phyloP scores from a whole-genome alignment of 1,140 invertebrate species.

The Pseudomyrmex flavicornis region DNA sequence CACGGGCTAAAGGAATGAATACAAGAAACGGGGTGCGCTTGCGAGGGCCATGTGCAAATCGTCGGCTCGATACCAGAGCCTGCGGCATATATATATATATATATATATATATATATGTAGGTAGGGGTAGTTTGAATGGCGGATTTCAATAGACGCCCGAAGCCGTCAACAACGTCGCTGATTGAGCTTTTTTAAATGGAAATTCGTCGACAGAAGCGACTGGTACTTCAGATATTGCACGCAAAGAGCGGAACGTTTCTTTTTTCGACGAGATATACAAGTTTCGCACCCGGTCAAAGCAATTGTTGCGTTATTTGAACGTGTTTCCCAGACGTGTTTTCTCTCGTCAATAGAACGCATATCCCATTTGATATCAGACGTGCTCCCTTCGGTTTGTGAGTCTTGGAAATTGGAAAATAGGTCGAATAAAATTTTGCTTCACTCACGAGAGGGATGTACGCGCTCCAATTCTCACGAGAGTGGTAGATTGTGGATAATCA shows the following conservation, averaged over 20 bases:
- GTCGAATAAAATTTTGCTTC: slow-evolving; percentile 12
- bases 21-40: neutral
- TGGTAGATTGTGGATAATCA: slow-evolving; percentile 49
- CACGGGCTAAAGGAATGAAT: slow-evolving; percentile 11
- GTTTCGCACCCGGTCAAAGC: neutral
- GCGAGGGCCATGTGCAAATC: slow-evolving; percentile 27
- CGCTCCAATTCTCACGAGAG: slow-evolving; percentile 28
- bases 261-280: neutral
- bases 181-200: slow-evolving; percentile 52
- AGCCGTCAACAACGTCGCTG: slow-evolving; percentile 26
- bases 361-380: neutral
- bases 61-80: neutral
- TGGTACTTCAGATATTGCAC: slow-evolving; percentile 16
- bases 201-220: neutral
- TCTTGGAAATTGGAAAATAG: slow-evolving; percentile 38
- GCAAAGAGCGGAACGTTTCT: neutral
- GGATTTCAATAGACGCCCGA: slow-evolving; percentile 24
- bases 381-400: slow-evolving; percentile 5
- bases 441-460: neutral
- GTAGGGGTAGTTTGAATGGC: neutral
- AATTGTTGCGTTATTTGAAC: neutral
- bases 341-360: neutral
- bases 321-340: neutral
- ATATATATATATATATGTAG: neutral
- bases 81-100: neutral